These are phyloP conservation scores for Heteractis magnifica DNA, from an alignment of 92 coral and sea anemone species.

Conservation along the genomic window DNA sequence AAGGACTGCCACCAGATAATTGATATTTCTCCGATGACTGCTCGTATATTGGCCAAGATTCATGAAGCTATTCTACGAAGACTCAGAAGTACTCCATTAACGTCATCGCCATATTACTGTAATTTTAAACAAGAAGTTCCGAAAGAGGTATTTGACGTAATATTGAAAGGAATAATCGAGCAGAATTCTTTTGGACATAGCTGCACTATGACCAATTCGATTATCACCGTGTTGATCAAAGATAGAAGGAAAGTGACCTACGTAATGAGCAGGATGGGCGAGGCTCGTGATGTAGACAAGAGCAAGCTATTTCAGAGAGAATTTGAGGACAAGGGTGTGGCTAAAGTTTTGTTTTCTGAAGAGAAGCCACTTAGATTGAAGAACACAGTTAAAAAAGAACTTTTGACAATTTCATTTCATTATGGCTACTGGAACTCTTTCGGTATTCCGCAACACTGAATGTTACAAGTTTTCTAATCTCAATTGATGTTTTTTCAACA, in stretches of 20 bases:
- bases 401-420: conserved; percentile 12
- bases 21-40: conserved; percentile 34
- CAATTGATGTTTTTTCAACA: not conserved
- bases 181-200: conserved; percentile 38
- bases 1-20: conserved; percentile 27
- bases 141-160: conserved; percentile 37
- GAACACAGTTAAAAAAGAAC: conserved; percentile 11
- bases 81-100: conserved; percentile 37
- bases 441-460: conserved; percentile 36
- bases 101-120: conserved; percentile 29
- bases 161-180: conserved; percentile 28
- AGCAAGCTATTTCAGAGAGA: conserved; percentile 12
- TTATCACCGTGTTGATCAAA: conserved; percentile 28
- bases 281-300: conserved; percentile 18
- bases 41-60: conserved; percentile 17
- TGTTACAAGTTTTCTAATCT: not conserved
- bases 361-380: conserved; percentile 21
- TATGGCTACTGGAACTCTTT: conserved; percentile 39
- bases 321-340: conserved; percentile 16
- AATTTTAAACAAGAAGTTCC: conserved; percentile 36
- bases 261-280: conserved; percentile 33
- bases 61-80: conserved; percentile 23
- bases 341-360: conserved; percentile 21
- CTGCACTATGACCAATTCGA: conserved; percentile 15
- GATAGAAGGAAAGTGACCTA: conserved; percentile 44